A percentile compares a stretch with the other conserved stretches of the same genome.
Evolutionary conservation across 2,113 vertebrate genomes (phyloP).

Genomic region (Anoplopoma fimbria): DNA sequence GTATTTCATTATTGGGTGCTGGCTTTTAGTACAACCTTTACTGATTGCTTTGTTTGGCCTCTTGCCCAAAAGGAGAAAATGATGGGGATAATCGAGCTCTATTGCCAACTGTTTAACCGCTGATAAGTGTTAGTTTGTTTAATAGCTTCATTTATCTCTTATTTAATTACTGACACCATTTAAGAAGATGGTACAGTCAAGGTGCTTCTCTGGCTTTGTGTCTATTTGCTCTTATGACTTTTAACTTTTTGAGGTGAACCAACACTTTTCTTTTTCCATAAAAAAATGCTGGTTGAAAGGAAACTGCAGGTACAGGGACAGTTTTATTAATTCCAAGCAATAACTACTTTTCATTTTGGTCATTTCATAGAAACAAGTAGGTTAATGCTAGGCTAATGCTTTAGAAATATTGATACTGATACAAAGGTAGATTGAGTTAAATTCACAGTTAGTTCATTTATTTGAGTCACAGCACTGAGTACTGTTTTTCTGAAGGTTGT

Average conservation of each 20-base stretch:
- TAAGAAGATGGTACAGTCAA: slow-evolving; percentile 28
- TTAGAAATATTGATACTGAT: slow-evolving; percentile 6
- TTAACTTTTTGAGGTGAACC: neutral
- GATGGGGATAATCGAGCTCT: slow-evolving; percentile 61
- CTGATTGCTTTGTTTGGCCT: slow-evolving; percentile 66
- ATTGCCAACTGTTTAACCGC: slow-evolving; percentile 59
- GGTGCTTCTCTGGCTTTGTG: slow-evolving; percentile 10
- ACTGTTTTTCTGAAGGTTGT: neutral
- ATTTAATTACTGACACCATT: slow-evolving; percentile 62
- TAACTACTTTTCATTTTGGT: neutral
- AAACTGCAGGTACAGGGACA: neutral
- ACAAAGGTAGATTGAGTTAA: slow-evolving; percentile 1
- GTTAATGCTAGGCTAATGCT: neutral
- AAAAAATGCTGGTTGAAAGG: neutral
- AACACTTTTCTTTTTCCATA: neutral
- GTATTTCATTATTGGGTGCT: slow-evolving; percentile 50
- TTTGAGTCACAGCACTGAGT: neutral
- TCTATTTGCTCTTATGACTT: slow-evolving; percentile 5
- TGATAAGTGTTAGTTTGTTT: slow-evolving; percentile 69
- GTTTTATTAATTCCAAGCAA: neutral
- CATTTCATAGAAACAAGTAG: slow-evolving; percentile 5
- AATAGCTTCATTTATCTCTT: slow-evolving; percentile 59
- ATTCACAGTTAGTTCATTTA: neutral
- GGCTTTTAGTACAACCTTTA: slow-evolving; percentile 59
- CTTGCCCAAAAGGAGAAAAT: slow-evolving; percentile 57